Percentiles rank a stretch among this genome's conserved stretches.
phyloP scores from a whole-genome alignment of 2,888 invertebrate genomes.

The Pollenia amentaria region DNA sequence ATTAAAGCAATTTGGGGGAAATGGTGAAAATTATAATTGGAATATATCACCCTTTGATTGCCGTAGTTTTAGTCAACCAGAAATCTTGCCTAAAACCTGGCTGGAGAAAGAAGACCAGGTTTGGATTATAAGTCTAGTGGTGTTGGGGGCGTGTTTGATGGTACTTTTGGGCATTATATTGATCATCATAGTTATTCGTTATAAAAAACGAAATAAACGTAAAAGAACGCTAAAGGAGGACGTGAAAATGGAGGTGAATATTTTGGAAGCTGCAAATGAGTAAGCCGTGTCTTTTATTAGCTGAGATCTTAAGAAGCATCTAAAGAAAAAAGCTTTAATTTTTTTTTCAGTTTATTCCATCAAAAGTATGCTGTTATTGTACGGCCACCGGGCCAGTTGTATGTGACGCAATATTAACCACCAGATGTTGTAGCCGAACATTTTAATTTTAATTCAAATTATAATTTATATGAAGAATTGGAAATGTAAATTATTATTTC shows the following conservation, averaged over 20 bases:
- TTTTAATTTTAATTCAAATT: background rate
- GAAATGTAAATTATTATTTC: background rate
- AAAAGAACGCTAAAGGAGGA: background rate
- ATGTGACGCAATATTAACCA: background rate
- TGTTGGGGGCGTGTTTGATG: conserved; percentile 73
- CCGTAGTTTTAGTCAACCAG: conserved; percentile 73
- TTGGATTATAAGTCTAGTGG: conserved; percentile 73
- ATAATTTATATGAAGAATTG: conserved; percentile 39
- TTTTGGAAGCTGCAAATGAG: background rate
- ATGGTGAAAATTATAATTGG: background rate
- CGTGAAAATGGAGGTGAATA: background rate
- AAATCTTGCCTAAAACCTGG: conserved; percentile 75
- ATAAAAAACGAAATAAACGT: conserved; percentile 20
- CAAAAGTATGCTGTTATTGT: background rate
- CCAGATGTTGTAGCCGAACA: background rate
- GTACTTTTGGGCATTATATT: conserved; percentile 75
- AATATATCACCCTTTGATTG: conserved; percentile 78
- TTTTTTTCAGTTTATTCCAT: background rate
- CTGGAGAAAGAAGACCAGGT: conserved; percentile 66
- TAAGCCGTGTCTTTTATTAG: background rate
- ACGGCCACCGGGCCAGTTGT: background rate
- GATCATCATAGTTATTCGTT: conserved; percentile 74
- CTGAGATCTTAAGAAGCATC: no score
- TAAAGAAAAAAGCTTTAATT: background rate
- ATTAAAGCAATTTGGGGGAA: background rate